These are phyloP conservation scores for Himalopsyche anomala DNA, from an alignment of 2,888 invertebrate species.

Conservation along the genomic window DNA sequence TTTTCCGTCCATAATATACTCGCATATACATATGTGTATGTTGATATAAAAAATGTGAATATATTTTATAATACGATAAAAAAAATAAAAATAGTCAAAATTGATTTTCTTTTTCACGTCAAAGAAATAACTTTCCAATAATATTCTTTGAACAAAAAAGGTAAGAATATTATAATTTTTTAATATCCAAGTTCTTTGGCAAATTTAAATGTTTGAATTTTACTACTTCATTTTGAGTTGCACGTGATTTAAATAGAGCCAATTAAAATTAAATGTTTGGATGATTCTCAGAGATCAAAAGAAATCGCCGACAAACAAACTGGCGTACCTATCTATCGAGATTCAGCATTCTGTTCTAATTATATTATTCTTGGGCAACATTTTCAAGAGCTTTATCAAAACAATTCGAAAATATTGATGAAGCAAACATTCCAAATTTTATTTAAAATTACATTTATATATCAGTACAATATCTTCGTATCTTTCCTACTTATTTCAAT, in stretches of 20 bases:
- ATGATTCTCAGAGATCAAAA: slow-evolving; percentile 49
- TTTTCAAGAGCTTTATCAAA: neutral
- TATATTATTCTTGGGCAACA: neutral
- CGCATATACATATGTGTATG: too few species aligned
- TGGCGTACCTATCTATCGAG: neutral
- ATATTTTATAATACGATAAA: too few species aligned
- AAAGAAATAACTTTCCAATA: too few species aligned
- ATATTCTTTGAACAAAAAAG: too few species aligned
- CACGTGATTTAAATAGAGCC: slow-evolving; percentile 39
- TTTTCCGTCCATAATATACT: too few species aligned
- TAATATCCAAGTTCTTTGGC: too few species aligned
- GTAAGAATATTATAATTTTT: too few species aligned
- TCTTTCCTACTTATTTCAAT: too few species aligned
- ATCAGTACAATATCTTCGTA: too few species aligned
- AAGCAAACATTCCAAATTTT: neutral
- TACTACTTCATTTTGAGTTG: neutral
- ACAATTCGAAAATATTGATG: neutral
- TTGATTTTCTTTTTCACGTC: too few species aligned
- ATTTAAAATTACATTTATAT: neutral
- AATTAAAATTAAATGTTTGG: slow-evolving; percentile 57
- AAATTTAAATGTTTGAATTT: neutral
- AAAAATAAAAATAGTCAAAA: too few species aligned
- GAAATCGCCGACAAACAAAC: slow-evolving; percentile 4
- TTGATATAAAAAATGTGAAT: too few species aligned
- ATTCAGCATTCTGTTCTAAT: neutral